Evolutionary conservation across 2,797 vertebrate species (phyloP), one percentile per base, ranked within the genome.

Genomic region (Ctenopoma multispine): DNA sequence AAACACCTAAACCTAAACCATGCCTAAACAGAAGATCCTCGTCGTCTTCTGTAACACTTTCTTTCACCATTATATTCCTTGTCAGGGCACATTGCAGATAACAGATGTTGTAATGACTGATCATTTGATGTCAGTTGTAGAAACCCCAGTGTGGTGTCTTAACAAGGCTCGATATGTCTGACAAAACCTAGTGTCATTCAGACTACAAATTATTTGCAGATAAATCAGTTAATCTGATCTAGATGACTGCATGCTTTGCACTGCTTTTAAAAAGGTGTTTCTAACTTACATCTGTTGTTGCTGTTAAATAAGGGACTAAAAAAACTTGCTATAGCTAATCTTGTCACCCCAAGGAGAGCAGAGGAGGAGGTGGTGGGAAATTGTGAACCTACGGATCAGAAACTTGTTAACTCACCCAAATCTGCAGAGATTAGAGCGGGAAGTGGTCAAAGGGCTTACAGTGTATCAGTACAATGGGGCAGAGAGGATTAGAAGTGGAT

Each of bases 391-490:
- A 51, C 1, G 61, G 82, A 80, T 89, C 85, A 86, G 79, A 83
- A 87, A 86, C 82, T 84, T 90, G 89, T 91, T 82, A 90, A 89
- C 78, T 86, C 75, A 11, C 69, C 64, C 62, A 88, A 82, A 90
- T 86, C 85, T 86, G 75, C 64, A 34, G 83, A 86, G 90, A 89
- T 91, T 89, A 89, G 70, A 89, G 88, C 53, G 82, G 90, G 86
- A 92, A 90, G 89, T 89, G 82, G 86, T 89, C 88, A 82, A 80
- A 86, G 84, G 84, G 75, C 59, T 91, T 86, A 73, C 76, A 81
- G 86, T 79, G 78, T 79, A 82, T 83, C 57, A 50, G 82, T 82
- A 92, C 92, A 93, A 92, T 86, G 79, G 77, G 77, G 69, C 73
- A 4, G 72, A 46, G 77, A 23, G 91, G 92, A 92, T 92, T 92